Evolutionary conservation across 2,797 vertebrate genomes (phyloP), one percentile per base, ranked within the genome.

Genomic region (Phyllotis vaccarum): DNA sequence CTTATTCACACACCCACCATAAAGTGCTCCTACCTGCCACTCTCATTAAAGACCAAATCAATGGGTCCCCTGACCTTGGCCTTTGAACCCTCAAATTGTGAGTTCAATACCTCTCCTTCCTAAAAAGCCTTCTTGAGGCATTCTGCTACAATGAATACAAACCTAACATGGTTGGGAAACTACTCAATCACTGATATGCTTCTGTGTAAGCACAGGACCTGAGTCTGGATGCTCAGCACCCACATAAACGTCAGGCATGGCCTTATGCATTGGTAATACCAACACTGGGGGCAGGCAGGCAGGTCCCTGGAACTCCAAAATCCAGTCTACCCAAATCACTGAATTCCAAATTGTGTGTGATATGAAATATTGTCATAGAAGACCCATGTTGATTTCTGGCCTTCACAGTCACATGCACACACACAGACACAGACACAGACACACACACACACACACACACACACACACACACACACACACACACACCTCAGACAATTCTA

Each of bases 121-220:
- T 60, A 62, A 13, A 43, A 9, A 62, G 3, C 40, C 34, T 14
- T 34, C 27, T n/a, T 64, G 21, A 1, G 21, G 24, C n/a, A 6
- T 37, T 83, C n/a, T 29, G 9, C 60, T 31, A 52, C 6, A 31
- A 27, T 0, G 1, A 62, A 62, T 0, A 5, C 56, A 75, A 24
- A 31, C 1, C 31, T 31, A 31, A 52, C 43, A 24, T 0, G 7
- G 16, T 29, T 78, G 27, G 24, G 46, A 10, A 78, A 10, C 4
- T 46, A 29, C 27, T 19, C 75, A 19, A 29, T 10, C 14, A 49
- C 43, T 21, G 14, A 78, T 5, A 29, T 17, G 16, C 43, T 49
- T 49, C 46, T 52, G 27, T 49, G 8, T 52, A 46, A 49, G 46
- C 29, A 5, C 12, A 9, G 46, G 29, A 49, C 75, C 75, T 31